A percentile compares a stretch with the other conserved stretches of the same genome.
Evolutionary conservation across 2,113 vertebrate species (phyloP).

Genomic region (Cathartes aura): DNA sequence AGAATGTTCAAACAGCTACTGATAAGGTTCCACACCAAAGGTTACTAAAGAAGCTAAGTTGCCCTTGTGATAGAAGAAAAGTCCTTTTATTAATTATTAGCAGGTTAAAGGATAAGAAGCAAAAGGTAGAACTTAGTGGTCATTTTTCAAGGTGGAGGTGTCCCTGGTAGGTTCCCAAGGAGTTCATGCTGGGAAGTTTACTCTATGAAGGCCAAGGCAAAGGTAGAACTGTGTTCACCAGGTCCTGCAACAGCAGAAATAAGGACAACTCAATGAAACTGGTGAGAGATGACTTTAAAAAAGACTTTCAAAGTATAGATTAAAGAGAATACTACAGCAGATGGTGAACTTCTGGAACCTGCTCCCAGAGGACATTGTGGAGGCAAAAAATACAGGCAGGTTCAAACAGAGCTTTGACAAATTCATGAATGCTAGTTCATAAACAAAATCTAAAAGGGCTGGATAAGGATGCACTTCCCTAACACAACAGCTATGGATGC

Average conservation of each 20-base stretch:
- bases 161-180: not conserved
- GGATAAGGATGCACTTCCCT: not conserved
- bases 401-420: not conserved
- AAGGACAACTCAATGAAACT: not conserved
- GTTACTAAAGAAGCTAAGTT: not conserved
- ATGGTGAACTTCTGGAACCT: not conserved
- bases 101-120: not conserved
- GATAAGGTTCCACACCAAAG: conserved; percentile 15
- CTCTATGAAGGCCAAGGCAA: not conserved
- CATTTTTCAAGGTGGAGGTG: not conserved
- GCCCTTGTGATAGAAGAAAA: conserved; percentile 1
- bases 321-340: not conserved
- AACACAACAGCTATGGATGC: not conserved
- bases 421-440: not conserved
- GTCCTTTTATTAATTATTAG: conserved; percentile 25
- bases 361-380: not conserved
- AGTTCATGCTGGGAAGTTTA: not conserved
- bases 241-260: not conserved
- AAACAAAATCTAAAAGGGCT: not conserved
- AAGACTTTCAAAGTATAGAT: not conserved
- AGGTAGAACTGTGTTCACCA: not conserved
- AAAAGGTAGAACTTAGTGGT: not conserved
- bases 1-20: not conserved
- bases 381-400: not conserved
- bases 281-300: not conserved